These are phyloP conservation scores for Zalophus californianus DNA, from an alignment of 2,797 vertebrate genomes.

Conservation along the genomic window DNA sequence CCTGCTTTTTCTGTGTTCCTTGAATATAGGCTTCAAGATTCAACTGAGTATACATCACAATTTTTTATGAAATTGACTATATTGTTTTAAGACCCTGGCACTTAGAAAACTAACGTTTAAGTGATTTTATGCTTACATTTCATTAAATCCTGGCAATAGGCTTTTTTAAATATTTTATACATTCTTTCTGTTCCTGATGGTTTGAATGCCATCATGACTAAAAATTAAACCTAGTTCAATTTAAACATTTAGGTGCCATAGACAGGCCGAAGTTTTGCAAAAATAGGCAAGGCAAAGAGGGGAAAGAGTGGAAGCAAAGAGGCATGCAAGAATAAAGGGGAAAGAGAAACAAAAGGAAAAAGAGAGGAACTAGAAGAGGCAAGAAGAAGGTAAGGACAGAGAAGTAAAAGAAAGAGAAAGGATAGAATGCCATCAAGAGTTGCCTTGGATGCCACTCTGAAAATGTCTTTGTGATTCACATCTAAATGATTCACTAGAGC, in stretches of 20 bases:
- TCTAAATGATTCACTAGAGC: neutral
- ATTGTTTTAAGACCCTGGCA: conserved; percentile 44
- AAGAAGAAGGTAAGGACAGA: neutral
- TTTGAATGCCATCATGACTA: conserved; percentile 1
- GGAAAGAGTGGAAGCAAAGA: neutral
- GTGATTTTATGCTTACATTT: conserved; percentile 43
- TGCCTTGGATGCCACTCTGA: neutral
- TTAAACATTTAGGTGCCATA: neutral
- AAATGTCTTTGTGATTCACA: neutral
- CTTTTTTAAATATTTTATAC: conserved; percentile 54
- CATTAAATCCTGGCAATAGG: conserved; percentile 21
- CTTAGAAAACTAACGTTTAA: conserved; percentile 51
- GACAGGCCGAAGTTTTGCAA: neutral
- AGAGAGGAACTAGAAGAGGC: neutral
- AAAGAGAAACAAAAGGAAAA: neutral
- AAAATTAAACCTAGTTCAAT: neutral
- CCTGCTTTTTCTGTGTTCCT: conserved; percentile 1
- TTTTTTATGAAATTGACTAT: conserved; percentile 42
- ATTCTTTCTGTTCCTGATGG: neutral
- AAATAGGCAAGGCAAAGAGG: neutral
- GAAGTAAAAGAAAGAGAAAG: neutral
- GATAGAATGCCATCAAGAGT: neutral
- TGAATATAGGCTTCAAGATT: conserved; percentile 36
- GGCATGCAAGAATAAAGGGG: neutral
- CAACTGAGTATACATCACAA: neutral